Base-by-base conservation (phyloP, 2,888 invertebrate species). In the Linhomoeus sp. region DNA sequence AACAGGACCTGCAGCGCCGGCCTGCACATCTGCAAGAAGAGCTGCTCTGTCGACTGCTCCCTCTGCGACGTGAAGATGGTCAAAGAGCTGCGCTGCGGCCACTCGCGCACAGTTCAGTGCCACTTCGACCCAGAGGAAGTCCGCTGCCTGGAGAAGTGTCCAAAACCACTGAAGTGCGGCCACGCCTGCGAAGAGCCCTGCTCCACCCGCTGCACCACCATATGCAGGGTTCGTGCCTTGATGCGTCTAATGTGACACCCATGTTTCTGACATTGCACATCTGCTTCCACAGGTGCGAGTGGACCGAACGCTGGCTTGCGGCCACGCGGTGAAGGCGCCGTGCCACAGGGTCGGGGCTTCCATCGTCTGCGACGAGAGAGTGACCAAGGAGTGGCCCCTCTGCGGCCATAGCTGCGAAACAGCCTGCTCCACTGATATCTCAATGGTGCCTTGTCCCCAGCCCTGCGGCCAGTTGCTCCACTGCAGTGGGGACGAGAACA, bases 121-220 rank as follows among this genome's bases (percentile, higher is more conserved):
- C 46, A 52, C 44, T 43, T 49, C 35, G 53, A 55, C 25, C 49
- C 54, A 7, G 37, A 41, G 5, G 41, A 46, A 1, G 54, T 55
- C 36, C 45, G 24, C 1, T 67, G 67, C 49, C 25, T 23, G n/a
- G 50, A 47, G 12, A 48, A 38, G 14, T 60, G 64, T 36, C 23
- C 49, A 20, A 50, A 45, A 26, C 45, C 44, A 19, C 53, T 77
- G 72, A 54, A 69, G 67, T 47, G 62, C 67, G 23, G 64, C 57
- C 77, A 77, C 56, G 56, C 57, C 1, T 76, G 76, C 52, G 67
- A 66, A 0, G 66, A 72, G 50, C 57, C 54, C 37, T 78, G 78
- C 56, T 66, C 60, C 24, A 54, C 62, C 23, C 53, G 58, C 3
- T 20, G 43, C 33, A 42, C 43, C 24, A 48, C 56, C 23, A 46